Evolutionary conservation across 2,888 invertebrate species (phyloP), one percentile per base, ranked within the genome.

Genomic region (Isoperla grammatica): DNA sequence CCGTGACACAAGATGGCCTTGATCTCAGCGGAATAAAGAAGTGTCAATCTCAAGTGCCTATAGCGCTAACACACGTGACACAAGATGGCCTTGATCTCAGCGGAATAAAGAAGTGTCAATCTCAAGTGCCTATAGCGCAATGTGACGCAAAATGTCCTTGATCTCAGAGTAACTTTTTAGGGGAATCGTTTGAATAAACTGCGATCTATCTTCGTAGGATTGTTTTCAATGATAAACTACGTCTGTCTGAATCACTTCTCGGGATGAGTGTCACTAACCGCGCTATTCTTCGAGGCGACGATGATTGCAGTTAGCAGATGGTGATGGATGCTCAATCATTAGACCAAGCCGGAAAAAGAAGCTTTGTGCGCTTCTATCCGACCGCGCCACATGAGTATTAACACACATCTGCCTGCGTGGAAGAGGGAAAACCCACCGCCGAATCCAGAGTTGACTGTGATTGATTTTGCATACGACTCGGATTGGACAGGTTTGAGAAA

Each of bases 401-500:
- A 19, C 53, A 53, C 53, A 13, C 53, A 53, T 13, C 37, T 53
- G 50, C 50, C 17, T 53, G 53, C 39, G 53, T 37, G 46, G 29
- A 8, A 29, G 29, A 29, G 29, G 8, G 29, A 29, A 29, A 29
- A 29, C n/a, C 29, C 46, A 19, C 6, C 46, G 20, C n/a, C 20
- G 12, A 20, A 9, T 17, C 17, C 19, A 39, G 15, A 22, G 13
- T 53, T 53, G 62, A 68, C 67, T 69, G 71, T 72, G 74, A 74
- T 74, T 74, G 74, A 74, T 74, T 74, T 74, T 73, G 73, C 73
- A 73, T 74, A 71, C 73, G 72, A 73, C 74, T 71, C 71, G 71
- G 71, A 73, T 73, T 71, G 73, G 74, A 74, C 73, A 73, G 73
- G 71, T 74, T 74, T 74, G 74, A 74, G 73, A 74, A 74, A 74